A percentile compares a stretch with the other conserved stretches of the same genome.
These are phyloP conservation scores for Sander lucioperca DNA, from an alignment of 2,113 vertebrate genomes.

Conservation along the genomic window DNA sequence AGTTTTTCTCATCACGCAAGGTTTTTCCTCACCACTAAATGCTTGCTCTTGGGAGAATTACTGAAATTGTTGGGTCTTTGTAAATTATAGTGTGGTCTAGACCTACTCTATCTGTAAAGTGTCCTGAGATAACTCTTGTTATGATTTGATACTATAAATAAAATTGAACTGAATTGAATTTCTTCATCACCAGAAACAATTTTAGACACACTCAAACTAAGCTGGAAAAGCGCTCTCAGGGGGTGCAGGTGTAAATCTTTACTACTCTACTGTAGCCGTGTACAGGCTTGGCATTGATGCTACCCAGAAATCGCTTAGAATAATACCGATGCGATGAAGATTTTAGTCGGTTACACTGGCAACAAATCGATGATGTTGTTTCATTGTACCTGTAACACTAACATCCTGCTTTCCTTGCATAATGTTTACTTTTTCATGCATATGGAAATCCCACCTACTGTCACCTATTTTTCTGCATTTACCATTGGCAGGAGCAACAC, in stretches of 20 bases:
- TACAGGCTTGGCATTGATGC: neutral
- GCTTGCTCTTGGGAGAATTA: too few species aligned
- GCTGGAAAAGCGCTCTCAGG: neutral
- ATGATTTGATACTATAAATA: too few species aligned
- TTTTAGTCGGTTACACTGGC: neutral
- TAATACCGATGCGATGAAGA: neutral
- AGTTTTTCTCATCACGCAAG: too few species aligned
- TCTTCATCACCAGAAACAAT: constrained; percentile 36
- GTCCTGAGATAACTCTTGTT: too few species aligned
- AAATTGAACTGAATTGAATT: constrained; percentile 9
- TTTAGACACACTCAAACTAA: constrained; percentile 31
- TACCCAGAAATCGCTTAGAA: neutral
- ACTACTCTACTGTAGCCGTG: neutral
- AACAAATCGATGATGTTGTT: neutral
- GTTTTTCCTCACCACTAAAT: too few species aligned
- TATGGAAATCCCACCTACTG: constrained; percentile 9
- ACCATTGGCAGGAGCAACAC: constrained; percentile 27
- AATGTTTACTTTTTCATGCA: neutral
- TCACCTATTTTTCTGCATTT: neutral
- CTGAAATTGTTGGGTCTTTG: too few species aligned
- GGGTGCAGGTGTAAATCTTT: neutral
- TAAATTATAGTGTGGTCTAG: too few species aligned
- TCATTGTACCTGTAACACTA: neutral
- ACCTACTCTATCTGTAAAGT: too few species aligned
- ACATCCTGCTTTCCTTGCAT: neutral